Base-by-base conservation (phyloP, 2,797 vertebrate species). In the Glossophaga mutica region DNA sequence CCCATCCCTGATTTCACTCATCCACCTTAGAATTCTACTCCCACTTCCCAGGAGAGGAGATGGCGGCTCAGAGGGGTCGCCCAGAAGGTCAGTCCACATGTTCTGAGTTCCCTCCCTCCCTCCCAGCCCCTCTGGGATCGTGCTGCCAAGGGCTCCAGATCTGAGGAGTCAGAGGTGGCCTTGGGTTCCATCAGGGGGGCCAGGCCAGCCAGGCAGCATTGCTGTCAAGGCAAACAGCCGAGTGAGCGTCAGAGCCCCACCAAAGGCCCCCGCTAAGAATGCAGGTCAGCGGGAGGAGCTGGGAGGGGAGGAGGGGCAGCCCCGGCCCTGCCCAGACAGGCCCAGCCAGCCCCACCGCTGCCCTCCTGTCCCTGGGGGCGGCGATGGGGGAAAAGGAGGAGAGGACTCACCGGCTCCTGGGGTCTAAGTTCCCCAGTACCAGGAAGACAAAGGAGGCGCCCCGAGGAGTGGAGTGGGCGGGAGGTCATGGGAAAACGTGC, bases 241-340 rank as follows among this genome's bases (percentile, higher is more conserved):
- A n/a, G 83, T 48, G 71, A 86, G 84, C 48, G 22, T 90, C 77
- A 96, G 92, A 77, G 89, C 95, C 70, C 91, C 93, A 84, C 92
- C 91, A 89, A 91, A 95, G 88, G 94, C 97, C 97, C 97, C 97
- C 48, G n/a, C 92, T 96, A 96, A 97, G 97, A 97, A 97, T 97
- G 97, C 97, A 95, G 97, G 97, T 96, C 95, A 94, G 94, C 76
- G 15, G 95, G 95, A 97, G 97, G 97, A 96, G 91, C 71, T 65
- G 94, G 22, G 0, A 84, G n/a, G 48, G 65, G 82, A 95, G 95
- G 95, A 93, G 93, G 96, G 96, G 89, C 16, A 4, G 87, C 91
- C 62, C 93, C 55, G 50, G 95, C 96, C 97, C 94, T 97, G 97
- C 97, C 97, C 95, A 97, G 95, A 98, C 98, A 94, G 96, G 98